phyloP scores from a whole-genome alignment of 2,888 invertebrate species.

The Aleiodes testaceus region DNA sequence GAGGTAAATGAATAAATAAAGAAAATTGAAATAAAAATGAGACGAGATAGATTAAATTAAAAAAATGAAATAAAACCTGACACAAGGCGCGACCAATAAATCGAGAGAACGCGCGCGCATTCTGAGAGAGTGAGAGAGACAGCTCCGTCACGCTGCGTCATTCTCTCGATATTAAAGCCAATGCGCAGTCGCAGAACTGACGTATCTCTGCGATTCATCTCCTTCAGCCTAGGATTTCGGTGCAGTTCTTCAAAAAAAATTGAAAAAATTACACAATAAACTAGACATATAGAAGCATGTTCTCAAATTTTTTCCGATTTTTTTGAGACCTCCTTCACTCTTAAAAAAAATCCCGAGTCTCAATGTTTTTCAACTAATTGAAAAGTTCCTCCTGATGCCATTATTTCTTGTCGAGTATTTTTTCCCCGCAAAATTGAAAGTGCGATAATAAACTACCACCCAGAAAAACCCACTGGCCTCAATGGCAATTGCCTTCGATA shows the following conservation, averaged over 20 bases:
- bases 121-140: conserved; percentile 6
- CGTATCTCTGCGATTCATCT: conserved; percentile 8
- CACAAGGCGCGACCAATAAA: conserved; percentile 60
- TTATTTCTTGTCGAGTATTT: neutral
- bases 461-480: neutral
- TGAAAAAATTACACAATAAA: too few species aligned
- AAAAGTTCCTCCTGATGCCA: too few species aligned
- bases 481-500: neutral
- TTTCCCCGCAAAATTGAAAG: neutral
- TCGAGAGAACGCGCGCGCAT: conserved; percentile 55
- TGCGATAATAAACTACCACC: neutral
- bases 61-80: conserved; percentile 30
- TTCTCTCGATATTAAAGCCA: conserved; percentile 34
- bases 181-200: conserved; percentile 33
- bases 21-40: conserved; percentile 47
- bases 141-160: conserved; percentile 45
- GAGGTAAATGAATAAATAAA: conserved; percentile 48
- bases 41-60: conserved; percentile 46
- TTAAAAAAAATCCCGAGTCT: too few species aligned
- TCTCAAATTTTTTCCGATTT: too few species aligned
- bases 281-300: too few species aligned
- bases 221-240: neutral
- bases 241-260: neutral
- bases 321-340: too few species aligned
- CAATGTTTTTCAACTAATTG: too few species aligned